Evolutionary conservation across 2,888 invertebrate genomes (phyloP), one percentile per base, ranked within the genome.

Genomic region (Drosophila kuntzei): DNA sequence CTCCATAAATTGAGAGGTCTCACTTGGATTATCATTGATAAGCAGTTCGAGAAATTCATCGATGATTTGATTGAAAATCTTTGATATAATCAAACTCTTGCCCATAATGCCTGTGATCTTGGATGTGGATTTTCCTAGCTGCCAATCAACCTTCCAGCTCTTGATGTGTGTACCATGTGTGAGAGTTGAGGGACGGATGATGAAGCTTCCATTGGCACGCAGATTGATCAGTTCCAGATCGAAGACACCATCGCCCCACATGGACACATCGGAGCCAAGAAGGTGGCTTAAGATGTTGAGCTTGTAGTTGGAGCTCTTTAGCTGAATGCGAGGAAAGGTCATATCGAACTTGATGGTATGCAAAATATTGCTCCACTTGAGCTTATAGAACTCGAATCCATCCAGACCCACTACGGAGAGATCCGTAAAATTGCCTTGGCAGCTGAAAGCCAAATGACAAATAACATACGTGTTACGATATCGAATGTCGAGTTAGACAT

Each of bases 261-360:
- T 39, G 0, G 71, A 44, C 0, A 80, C 0, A 1, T 75, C 59
- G 0, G 58, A 14, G 7, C 86, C 84, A 6, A 87, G 70, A 0
- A 86, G 18, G 0, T 60, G 53, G 0, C 70, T 57, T 8, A 77
- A 34, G 2, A 89, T 62, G 16, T 88, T 65, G 4, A 91, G 55
- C 29, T 80, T 78, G 55, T 90, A 91, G n/a, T 85, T 74, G n/a
- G 50, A 22, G 22, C 89, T 79, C 3, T 62, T 68, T 0, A 89
- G 14, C 2, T 65, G 51, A 4, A 91, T 60, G 5, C 84, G 68
- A 2, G 81, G 85, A 36, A 91, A 91, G 8, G 67, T 86, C 0
- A 91, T 74, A 37, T 91, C 90, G 37, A 88, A 91, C 7, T 77
- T 83, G 5, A 90, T 58, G 29, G 80, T 90, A 7, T 88, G 82